These are phyloP conservation scores for Abrostola tripartita DNA, from an alignment of 2,888 invertebrate species.

Conservation along the genomic window DNA sequence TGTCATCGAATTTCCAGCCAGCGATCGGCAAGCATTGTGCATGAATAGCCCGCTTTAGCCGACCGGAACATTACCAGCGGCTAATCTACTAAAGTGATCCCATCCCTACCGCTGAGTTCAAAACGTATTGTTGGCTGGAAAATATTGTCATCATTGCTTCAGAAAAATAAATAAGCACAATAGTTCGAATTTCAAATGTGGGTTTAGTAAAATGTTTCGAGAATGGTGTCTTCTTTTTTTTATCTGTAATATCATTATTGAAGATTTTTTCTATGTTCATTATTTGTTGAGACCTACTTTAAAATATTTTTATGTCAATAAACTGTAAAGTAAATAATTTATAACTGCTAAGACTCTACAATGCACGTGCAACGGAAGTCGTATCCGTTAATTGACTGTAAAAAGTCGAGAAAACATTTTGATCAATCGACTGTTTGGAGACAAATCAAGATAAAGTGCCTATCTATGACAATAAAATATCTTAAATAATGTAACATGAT, in stretches of 20 bases:
- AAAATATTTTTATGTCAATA: no score
- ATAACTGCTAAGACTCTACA: no score
- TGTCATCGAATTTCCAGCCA: constrained; percentile 64
- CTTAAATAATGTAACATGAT: constrained; percentile 22
- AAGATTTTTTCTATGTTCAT: no score
- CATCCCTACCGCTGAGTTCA: constrained; percentile 59
- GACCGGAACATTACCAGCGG: constrained; percentile 73
- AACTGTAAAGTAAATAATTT: no score
- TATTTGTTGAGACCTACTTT: no score
- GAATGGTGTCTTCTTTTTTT: background rate
- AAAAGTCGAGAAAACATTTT: constrained; percentile 10
- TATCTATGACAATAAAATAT: constrained; percentile 26
- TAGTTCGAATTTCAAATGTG: constrained; percentile 28
- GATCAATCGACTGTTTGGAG: constrained; percentile 16
- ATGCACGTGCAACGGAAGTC: constrained; percentile 9
- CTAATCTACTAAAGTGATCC: constrained; percentile 79
- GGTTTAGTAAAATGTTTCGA: background rate
- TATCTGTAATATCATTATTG: background rate
- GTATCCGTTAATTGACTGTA: constrained; percentile 8
- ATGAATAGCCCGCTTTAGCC: constrained; percentile 43
- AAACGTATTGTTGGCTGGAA: constrained; percentile 67
- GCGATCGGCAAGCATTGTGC: constrained; percentile 61
- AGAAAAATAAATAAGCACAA: constrained; percentile 16
- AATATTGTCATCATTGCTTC: constrained; percentile 52
- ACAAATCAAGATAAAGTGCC: constrained; percentile 42